Base-by-base conservation (phyloP, 2,113 vertebrate species). In the Anser cygnoides region DNA sequence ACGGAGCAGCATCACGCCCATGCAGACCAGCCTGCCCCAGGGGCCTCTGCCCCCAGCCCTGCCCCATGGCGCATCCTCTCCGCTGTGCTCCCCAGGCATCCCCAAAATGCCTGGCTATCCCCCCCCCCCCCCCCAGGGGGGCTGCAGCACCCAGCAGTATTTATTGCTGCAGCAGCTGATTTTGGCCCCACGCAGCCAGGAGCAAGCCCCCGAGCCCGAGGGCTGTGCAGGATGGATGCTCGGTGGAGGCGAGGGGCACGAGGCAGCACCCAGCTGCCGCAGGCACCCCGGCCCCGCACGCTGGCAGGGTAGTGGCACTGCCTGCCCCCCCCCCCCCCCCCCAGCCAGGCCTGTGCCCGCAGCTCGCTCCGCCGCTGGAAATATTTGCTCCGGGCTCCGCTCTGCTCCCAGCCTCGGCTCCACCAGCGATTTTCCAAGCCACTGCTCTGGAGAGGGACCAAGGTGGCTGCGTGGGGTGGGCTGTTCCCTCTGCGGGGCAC, bases 181-280 rank as follows among this genome's bases (percentile, higher is more conserved):
- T 25, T 11, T 11, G 6, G 20, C 35, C 26, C 23, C 9, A n/a
- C 44, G 39, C 19, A 62, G 62, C 2, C 3, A 3, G 81, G 73
- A 49, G 46, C 46, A 49, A n/a, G 61, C 1, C 2, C 15, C 13
- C 0, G 1, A 22, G 37, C 41, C 44, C 0, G 0, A 6, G 43
- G 59, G 39, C 39, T 39, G 39, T 39, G 39, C 39, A 39, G 39
- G 55, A 73, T 0, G 4, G 87, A 57, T 35, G 67, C 6, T 73
- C 25, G 23, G 10, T 0, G 9, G 58, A 46, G 44, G 52, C 22
- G 1, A 26, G 2, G 50, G 37, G 61, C 63, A 21, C 59, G 11
- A 66, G 35, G 31, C 84, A 19, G 26, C 52, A 8, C 26, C 41
- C 61, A 25, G 21, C 9, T 57, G 13, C 43, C 8, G 0, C 37